Evolutionary conservation across 2,113 vertebrate genomes (phyloP), one percentile per base, ranked within the genome.

Genomic region (Menidia beryllina): DNA sequence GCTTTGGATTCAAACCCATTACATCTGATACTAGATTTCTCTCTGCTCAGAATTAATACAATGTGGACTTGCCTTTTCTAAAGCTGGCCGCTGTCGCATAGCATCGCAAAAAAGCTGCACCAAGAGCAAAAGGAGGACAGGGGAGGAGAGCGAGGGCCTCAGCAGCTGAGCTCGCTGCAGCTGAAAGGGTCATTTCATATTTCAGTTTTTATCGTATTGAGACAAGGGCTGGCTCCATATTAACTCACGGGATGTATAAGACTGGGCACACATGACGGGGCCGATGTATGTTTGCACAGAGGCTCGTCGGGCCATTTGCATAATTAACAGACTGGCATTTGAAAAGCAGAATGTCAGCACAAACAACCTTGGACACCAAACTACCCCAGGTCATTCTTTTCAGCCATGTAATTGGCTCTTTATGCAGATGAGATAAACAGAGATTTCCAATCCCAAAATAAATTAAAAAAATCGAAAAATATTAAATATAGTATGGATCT

Each of bases 301-400:
- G 71, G 75, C 66, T 81, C 57, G 39, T 67, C 73, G 66, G 61
- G 9, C 70, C 67, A 84, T 91, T 87, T 91, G 88, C 89, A 90
- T 91, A 90, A 91, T 88, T 89, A 91, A 90, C 72, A 84, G 83
- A 85, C 68, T 89, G 91, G 86, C 90, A 90, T 90, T 91, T 91
- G 86, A 88, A 87, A 91, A 88, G 75, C 64, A 79, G 82, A 86
- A 87, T 86, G 88, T 91, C 90, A 89, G 83, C 89, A 87, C 83
- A 89, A 89, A 88, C 88, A 87, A 83, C 83, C 81, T 78, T 74
- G 79, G 87, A 86, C 86, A 88, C 85, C 64, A 79, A 84, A 86
- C 79, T 81, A 81, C 79, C 81, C 48, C 74, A 11, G 79, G 88
- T 88, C 74, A 82, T 84, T 87, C 88, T 90, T 90, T 77, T 60